Evolutionary conservation across 2,113 vertebrate genomes (phyloP).

Genomic region (Mastomys coucha): DNA sequence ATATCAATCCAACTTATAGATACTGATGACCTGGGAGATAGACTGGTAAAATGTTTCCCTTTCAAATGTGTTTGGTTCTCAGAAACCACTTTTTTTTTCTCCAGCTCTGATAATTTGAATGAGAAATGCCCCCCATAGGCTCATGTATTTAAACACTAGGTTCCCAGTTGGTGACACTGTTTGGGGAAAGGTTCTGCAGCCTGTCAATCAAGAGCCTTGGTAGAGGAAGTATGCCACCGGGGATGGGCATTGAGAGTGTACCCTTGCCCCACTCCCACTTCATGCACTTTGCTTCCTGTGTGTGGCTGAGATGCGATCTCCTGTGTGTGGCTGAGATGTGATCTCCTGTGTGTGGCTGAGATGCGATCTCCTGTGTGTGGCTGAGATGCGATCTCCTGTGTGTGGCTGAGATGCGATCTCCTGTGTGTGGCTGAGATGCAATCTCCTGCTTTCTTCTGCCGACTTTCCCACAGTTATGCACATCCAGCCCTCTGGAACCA

Average conservation of each 20-base stretch:
- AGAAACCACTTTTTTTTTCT: neutral
- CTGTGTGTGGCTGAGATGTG: too few species aligned
- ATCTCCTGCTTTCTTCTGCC: neutral
- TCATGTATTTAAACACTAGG: too few species aligned
- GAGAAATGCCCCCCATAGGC: neutral
- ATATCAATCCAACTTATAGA: neutral
- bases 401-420: neutral
- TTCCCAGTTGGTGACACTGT: neutral
- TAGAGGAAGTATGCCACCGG: neutral
- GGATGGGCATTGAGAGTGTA: neutral
- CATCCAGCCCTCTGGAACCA: neutral
- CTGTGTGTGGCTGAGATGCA: neutral
- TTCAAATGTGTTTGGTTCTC: neutral
- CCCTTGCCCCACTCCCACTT: neutral
- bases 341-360: too few species aligned
- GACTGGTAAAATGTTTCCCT: neutral
- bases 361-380: too few species aligned
- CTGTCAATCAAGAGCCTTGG: neutral
- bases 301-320: neutral
- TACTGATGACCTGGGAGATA: neutral
- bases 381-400: neutral
- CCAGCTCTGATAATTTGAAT: neutral
- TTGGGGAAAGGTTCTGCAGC: neutral
- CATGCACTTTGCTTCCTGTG: neutral
- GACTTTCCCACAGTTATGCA: neutral